Base-by-base conservation (phyloP, 2,797 vertebrate genomes). In the Diceros bicornis region DNA sequence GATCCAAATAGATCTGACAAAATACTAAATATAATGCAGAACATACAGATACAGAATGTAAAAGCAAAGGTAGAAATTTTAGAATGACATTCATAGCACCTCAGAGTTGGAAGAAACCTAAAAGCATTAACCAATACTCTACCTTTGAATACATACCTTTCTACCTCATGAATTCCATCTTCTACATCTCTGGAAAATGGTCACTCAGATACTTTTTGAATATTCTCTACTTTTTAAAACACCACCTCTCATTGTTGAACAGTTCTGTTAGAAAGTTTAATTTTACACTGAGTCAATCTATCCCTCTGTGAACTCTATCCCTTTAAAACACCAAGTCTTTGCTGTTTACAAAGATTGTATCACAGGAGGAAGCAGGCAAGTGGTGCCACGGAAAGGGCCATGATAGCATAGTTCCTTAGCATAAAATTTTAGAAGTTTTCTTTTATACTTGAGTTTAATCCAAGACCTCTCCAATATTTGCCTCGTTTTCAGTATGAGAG, bases 61-160 rank as follows among this genome's bases (percentile, higher is more conserved):
- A 92, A 75, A 69, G 8, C 29, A 57, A 57, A 75, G 2, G 59
- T 21, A 77, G 66, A 78, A 50, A 50, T 82, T 86, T 50, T n/a
- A 87, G 68, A 71, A 25, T 21, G 16, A 27, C 61, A 59, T 5
- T 41, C 25, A 50, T 25, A 86, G 34, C 18, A 69, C n/a, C 61
- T 83, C 34, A 17, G 82, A 78, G 47, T 91, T 78, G 44, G 62
- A 88, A 94, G 55, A 90, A 89, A 52, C 17, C 17, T 41, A n/a
- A 71, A 66, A 17, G 23, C 85, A 69, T 25, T 61, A 82, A 64
- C 2, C 34, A 17, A n/a, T 66, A 44, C 50, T 41, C 34, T 69
- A 59, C 12, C 29, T 92, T 17, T 9, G 47, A 47, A 47, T 47
- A 47, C 10, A 10, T 11, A 47, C 47, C 47, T 47, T 47, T 47